These are phyloP conservation scores for Syrphus vitripennis DNA, from an alignment of 2,888 invertebrate species.

Conservation along the genomic window DNA sequence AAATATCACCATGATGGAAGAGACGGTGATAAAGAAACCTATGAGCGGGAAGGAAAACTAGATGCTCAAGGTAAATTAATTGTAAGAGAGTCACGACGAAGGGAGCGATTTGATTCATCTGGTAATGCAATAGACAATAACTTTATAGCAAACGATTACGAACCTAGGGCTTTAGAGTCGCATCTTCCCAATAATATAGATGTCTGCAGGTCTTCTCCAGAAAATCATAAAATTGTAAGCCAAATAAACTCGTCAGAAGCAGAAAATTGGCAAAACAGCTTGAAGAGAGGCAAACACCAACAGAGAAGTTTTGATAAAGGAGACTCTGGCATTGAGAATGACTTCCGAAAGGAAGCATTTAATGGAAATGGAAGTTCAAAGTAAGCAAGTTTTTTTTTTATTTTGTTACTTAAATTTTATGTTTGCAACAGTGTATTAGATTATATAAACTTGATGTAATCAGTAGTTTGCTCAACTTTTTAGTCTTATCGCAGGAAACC, in stretches of 20 bases:
- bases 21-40: conserved; percentile 82
- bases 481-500: too few species aligned
- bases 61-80: conserved; percentile 80
- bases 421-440: background rate
- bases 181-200: conserved; percentile 82
- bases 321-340: conserved; percentile 92
- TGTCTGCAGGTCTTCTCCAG: conserved; percentile 83
- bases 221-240: conserved; percentile 82
- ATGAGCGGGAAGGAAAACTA: conserved; percentile 80
- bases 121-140: conserved; percentile 35
- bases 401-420: too few species aligned
- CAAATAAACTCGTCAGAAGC: conserved; percentile 72
- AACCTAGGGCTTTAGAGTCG: conserved; percentile 87
- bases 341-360: conserved; percentile 87
- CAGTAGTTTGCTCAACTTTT: too few species aligned
- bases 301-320: conserved; percentile 82
- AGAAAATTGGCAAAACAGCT: conserved; percentile 84
- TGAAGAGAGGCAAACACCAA: conserved; percentile 82
- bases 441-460: too few species aligned
- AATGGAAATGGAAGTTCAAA: conserved; percentile 82
- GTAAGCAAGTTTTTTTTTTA: conserved; percentile 72
- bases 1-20: conserved; percentile 81
- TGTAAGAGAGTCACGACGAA: conserved; percentile 80
- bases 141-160: conserved; percentile 76
- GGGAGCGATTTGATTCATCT: conserved; percentile 79